phyloP scores from a whole-genome alignment of 2,888 invertebrate species.

The Lycia hirtaria region DNA sequence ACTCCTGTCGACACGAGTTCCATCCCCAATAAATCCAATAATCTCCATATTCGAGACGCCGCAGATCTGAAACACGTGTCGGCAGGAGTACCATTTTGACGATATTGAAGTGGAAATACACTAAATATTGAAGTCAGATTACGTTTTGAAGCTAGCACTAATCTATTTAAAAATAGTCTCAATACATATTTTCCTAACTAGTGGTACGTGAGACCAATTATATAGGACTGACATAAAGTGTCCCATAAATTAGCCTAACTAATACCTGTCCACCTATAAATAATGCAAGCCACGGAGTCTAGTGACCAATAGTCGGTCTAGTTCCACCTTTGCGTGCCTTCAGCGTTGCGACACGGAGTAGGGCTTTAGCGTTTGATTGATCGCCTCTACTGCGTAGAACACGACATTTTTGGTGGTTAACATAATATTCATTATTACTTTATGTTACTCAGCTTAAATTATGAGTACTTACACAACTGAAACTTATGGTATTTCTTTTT shows the following conservation, averaged over 20 bases:
- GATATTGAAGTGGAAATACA: too few species aligned
- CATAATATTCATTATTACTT: conserved; percentile 17
- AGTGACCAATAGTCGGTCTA: conserved; percentile 15
- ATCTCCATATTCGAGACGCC: too few species aligned
- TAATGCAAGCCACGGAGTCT: background rate
- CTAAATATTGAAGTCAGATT: too few species aligned
- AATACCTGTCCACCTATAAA: background rate
- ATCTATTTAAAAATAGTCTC: too few species aligned
- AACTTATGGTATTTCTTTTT: background rate
- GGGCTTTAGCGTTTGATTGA: conserved; percentile 12
- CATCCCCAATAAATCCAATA: too few species aligned
- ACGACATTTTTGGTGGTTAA: conserved; percentile 23
- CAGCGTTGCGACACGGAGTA: conserved; percentile 3
- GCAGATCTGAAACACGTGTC: too few species aligned
- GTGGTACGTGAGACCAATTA: too few species aligned
- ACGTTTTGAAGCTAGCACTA: too few species aligned
- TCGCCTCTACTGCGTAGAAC: conserved; percentile 19
- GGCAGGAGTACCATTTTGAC: too few species aligned
- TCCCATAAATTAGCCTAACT: background rate
- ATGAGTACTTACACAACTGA: background rate
- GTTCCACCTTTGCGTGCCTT: conserved; percentile 21
- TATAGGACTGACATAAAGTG: background rate
- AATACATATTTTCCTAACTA: too few species aligned
- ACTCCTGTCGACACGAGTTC: too few species aligned
- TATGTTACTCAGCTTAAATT: conserved; percentile 3